Base-by-base conservation (phyloP, 37 sponge, comb jelly and placozoan genomes). In the Halisarca cf. caerulea region DNA sequence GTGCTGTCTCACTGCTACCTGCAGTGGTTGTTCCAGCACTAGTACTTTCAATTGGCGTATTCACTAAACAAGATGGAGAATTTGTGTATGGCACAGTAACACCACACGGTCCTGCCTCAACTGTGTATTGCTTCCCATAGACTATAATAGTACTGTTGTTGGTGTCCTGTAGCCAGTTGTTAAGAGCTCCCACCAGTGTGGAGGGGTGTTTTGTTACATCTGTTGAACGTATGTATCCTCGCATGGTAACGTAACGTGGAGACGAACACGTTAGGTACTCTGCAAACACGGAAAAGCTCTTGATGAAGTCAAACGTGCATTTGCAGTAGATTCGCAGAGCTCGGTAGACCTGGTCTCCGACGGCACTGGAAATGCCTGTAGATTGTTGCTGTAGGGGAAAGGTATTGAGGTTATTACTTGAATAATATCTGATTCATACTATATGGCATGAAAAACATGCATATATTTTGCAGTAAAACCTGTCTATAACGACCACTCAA, bases 381-480 rank as follows among this genome's bases (percentile, higher is more conserved):
- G 69, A 68, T 34, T 68, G 69, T 68, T 28, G 35, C 69, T 68
- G 69, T 68, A n/a, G n/a, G n/a, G n/a, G n/a, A n/a, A n/a, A n/a
- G n/a, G n/a, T n/a, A n/a, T n/a, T n/a, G n/a, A n/a, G n/a, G n/a
- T n/a, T n/a, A n/a, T n/a, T n/a, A n/a, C n/a, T n/a, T n/a, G n/a
- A n/a, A n/a, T n/a, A n/a, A n/a, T n/a, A n/a, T n/a, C n/a, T n/a
- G n/a, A n/a, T n/a, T n/a, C n/a, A n/a, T n/a, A n/a, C n/a, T n/a
- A n/a, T n/a, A n/a, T n/a, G n/a, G n/a, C n/a, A n/a, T n/a, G n/a
- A n/a, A n/a, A n/a, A n/a, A n/a, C n/a, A n/a, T n/a, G n/a, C n/a
- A n/a, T n/a, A n/a, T n/a, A n/a, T n/a, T n/a, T n/a, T n/a, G n/a
- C n/a, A n/a, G n/a, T n/a, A n/a, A n/a, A n/a, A n/a, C n/a, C n/a